Percentiles rank a stretch among this genome's conserved stretches.
Evolutionary conservation across 2,113 vertebrate species (phyloP).

Genomic region (Tenrec ecaudatus): DNA sequence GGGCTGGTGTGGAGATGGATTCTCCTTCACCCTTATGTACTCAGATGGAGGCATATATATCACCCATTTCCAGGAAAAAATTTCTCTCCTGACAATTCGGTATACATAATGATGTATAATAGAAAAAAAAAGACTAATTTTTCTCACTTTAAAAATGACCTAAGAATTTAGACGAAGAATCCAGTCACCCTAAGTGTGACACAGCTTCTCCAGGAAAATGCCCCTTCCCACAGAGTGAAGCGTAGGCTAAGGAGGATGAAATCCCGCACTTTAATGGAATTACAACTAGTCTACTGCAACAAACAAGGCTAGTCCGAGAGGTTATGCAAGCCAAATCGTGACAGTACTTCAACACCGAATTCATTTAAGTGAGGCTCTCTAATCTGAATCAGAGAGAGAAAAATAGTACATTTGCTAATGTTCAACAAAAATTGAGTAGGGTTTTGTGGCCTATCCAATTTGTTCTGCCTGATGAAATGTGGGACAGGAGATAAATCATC

Average conservation of each 20-base stretch:
- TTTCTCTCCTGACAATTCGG: neutral
- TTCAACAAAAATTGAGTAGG: neutral
- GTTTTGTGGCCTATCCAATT: neutral
- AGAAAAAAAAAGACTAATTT: neutral
- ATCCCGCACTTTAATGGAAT: neutral
- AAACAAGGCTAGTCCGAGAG: neutral
- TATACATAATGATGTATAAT: neutral
- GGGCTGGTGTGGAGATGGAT: too few species aligned
- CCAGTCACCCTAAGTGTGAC: neutral
- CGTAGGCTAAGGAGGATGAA: neutral
- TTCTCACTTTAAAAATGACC: neutral
- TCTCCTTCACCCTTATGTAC: too few species aligned
- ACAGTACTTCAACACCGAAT: neutral
- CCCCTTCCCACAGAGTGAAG: neutral
- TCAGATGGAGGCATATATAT: too few species aligned
- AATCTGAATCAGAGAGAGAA: neutral
- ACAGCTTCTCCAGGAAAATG: neutral
- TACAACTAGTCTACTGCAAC: neutral
- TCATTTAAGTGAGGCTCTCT: neutral
- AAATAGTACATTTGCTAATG: neutral
- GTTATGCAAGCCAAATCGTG: neutral
- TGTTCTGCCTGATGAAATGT: neutral
- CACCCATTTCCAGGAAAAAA: too few species aligned
- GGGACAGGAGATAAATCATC: neutral
- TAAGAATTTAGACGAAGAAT: neutral